A percentile compares a stretch with the other conserved stretches of the same genome.
Evolutionary conservation across 2,888 invertebrate genomes (phyloP).

Genomic region (Dryobotodes eremita): DNA sequence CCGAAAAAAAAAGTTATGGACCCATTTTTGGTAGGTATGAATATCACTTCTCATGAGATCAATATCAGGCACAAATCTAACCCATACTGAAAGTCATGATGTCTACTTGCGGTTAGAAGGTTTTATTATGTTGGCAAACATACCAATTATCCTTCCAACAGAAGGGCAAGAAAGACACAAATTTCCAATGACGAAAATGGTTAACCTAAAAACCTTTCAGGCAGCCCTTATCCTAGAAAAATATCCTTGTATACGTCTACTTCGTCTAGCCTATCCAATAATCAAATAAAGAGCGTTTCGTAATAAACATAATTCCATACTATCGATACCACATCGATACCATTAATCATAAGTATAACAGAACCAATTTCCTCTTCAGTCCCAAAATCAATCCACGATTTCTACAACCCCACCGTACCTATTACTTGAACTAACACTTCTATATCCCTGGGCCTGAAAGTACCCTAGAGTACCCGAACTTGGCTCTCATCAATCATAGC

Average conservation of each 20-base stretch:
- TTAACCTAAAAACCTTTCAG: too few relatives aligned
- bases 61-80: too few relatives aligned
- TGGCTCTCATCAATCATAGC: conserved; percentile 64
- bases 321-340: background rate
- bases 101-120: too few relatives aligned
- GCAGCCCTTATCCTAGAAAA: too few relatives aligned
- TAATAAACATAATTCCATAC: background rate
- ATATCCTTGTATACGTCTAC: background rate
- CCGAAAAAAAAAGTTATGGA: too few relatives aligned
- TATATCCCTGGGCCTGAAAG: conserved; percentile 1
- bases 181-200: too few relatives aligned
- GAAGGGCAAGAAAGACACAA: too few relatives aligned
- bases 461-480: conserved; percentile 33
- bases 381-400: conserved; percentile 41
- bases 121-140: too few relatives aligned
- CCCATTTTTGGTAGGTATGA: too few relatives aligned
- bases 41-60: too few relatives aligned
- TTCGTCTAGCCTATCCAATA: background rate
- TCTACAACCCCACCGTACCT: conserved; percentile 14
- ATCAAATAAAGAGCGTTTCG: background rate
- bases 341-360: conserved; percentile 36
- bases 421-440: conserved; percentile 38
- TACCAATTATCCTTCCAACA: too few relatives aligned
- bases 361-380: conserved; percentile 33
- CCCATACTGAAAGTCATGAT: too few relatives aligned